These are phyloP conservation scores for Ditylenchus dipsaci DNA, from an alignment of 1,140 invertebrate genomes.

Conservation along the genomic window DNA sequence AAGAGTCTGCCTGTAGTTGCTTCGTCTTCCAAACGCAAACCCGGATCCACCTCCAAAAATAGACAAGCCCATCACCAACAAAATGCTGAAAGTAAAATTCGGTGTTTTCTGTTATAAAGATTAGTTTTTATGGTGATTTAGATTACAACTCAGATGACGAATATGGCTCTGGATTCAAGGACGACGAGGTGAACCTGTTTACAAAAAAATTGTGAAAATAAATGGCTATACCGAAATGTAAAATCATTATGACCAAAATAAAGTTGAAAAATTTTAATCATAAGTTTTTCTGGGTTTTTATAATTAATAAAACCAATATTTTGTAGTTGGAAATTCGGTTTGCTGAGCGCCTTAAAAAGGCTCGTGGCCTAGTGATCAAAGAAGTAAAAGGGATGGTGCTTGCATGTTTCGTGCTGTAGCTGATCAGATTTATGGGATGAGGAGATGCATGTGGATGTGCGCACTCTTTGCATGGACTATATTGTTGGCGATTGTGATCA, in stretches of 20 bases:
- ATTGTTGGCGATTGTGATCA: conserved; percentile 65
- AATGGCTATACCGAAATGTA: too few relatives aligned
- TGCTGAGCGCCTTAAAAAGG: conserved; percentile 60
- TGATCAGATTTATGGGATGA: conserved; percentile 89
- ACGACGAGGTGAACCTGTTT: conserved; percentile 36
- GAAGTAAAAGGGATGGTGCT: conserved; percentile 84
- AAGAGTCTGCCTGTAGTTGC: background rate
- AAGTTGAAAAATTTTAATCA: too few relatives aligned
- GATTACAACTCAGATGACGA: conserved; percentile 48
- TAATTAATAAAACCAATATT: conserved; percentile 9
- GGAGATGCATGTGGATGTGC: conserved; percentile 79
- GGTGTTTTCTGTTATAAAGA: too few relatives aligned
- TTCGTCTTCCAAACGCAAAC: too few relatives aligned
- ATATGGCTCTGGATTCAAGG: conserved; percentile 41
- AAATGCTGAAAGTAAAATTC: too few relatives aligned
- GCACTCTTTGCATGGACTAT: conserved; percentile 86
- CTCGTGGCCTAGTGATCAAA: conserved; percentile 74
- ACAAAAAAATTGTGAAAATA: conserved; percentile 15
- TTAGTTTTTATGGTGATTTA: background rate
- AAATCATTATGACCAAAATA: too few relatives aligned
- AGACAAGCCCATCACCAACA: too few relatives aligned
- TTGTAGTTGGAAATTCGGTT: conserved; percentile 61
- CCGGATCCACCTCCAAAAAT: too few relatives aligned
- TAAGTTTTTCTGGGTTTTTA: too few relatives aligned
- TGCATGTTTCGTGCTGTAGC: conserved; percentile 80